These are phyloP conservation scores for Eolophus roseicapilla DNA, from an alignment of 2,113 vertebrate species.

Conservation along the genomic window DNA sequence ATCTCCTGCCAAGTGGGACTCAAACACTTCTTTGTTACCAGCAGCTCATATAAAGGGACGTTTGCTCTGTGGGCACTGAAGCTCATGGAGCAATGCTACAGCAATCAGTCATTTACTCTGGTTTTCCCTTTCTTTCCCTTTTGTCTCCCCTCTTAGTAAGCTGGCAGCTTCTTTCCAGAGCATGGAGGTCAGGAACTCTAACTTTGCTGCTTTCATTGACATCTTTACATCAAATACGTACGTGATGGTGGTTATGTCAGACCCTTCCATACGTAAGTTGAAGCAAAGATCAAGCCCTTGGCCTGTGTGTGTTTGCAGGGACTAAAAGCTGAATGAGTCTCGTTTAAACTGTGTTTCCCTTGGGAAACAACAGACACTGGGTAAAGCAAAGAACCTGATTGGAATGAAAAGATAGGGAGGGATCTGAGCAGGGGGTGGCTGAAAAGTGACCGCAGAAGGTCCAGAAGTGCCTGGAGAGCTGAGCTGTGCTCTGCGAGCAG, in stretches of 20 bases:
- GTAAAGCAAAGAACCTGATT: neutral
- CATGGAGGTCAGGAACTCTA: constrained; percentile 99
- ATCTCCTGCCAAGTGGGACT: neutral
- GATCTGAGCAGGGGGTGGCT: neutral
- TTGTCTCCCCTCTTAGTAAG: constrained; percentile 76
- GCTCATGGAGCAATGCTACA: neutral
- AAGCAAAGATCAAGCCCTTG: neutral
- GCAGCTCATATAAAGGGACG: neutral
- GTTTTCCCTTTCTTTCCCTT: neutral
- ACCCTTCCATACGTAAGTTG: constrained; percentile 97
- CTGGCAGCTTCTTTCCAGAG: constrained; percentile 98
- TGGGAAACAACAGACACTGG: neutral
- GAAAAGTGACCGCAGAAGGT: neutral
- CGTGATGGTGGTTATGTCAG: constrained; percentile 99
- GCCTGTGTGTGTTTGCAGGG: neutral
- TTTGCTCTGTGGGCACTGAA: neutral
- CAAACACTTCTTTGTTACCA: neutral
- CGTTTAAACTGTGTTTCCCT: neutral
- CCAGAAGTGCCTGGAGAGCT: neutral
- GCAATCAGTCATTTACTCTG: neutral
- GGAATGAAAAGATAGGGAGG: neutral
- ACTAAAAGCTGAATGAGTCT: neutral
- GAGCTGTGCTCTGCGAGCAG: neutral
- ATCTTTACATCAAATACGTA: constrained; percentile 99
- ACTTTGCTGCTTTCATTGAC: constrained; percentile 98